phyloP scores from a whole-genome alignment of 2,797 vertebrate genomes.

The Hyperoplus lanceolatus region DNA sequence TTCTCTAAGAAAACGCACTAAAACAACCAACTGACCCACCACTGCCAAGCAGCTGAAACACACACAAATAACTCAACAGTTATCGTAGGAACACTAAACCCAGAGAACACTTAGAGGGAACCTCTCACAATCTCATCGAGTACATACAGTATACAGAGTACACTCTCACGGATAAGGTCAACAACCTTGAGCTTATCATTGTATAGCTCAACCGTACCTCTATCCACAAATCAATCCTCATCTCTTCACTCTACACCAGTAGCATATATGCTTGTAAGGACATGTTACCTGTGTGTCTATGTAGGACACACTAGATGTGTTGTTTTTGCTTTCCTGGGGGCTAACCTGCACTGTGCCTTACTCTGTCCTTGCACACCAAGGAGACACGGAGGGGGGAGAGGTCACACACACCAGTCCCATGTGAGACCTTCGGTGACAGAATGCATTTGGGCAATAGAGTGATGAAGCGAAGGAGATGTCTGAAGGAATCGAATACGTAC shows the following conservation, averaged over 20 bases:
- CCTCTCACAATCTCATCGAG: no score
- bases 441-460: conserved; percentile 70
- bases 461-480: conserved; percentile 63
- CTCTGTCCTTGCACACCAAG: conserved; percentile 56
- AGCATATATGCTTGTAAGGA: not conserved
- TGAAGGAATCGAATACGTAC: conserved; percentile 31
- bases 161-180: not conserved
- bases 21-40: no score
- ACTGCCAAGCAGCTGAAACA: no score
- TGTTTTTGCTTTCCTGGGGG: conserved; percentile 23
- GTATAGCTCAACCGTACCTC: not conserved
- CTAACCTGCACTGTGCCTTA: conserved; percentile 16
- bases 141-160: not conserved
- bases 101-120: no score
- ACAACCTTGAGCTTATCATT: not conserved
- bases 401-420: conserved; percentile 58
- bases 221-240: not conserved
- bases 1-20: no score
- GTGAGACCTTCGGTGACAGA: conserved; percentile 60
- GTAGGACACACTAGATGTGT: conserved; percentile 14
- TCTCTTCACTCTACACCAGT: not conserved
- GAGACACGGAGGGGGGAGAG: conserved; percentile 50
- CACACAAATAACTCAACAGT: no score
- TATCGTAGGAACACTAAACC: no score
- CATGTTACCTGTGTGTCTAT: conserved; percentile 6